Base-by-base conservation (phyloP, 1,140 invertebrate species). In the Gonioctena quinquepunctata region DNA sequence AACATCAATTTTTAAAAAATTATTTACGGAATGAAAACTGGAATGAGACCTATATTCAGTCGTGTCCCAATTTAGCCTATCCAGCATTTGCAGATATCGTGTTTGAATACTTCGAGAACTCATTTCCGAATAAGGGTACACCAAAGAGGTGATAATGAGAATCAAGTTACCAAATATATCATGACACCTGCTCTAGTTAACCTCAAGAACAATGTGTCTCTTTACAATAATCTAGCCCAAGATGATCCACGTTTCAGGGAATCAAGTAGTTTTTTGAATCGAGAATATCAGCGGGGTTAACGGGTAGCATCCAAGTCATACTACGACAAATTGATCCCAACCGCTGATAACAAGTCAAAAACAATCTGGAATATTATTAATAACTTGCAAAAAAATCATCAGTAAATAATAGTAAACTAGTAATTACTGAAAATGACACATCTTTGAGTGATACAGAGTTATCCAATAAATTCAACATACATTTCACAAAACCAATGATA, bases 401-500 rank as follows among this genome's bases (percentile, higher is more conserved):
- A n/a, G n/a, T n/a, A n/a, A n/a, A 61, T 18, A 61, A 61, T 33
- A 61, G 25, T 23, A 27, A 25, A 28, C 26, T 27, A 27, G 22
- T 26, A 61, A 27, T 27, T 8, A 61, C 23, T 3, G 23, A 61
- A 33, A 61, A 61, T 28, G 26, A 27, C 26, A 28, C 11, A 61
- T 61, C 23, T 28, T 18, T 28, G 16, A 61, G 28, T 61, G 23
- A 16, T n/a, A 25, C 16, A 13, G 59, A 61, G n/a, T 27, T 61
- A 27, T 1, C 59, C n/a, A 61, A 61, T 61, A 18, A 61, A 33
- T 61, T 61, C 7, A 61, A 61, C 25, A 28, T 61, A 18, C n/a
- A 61, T 61, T 18, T 61, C 25, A 25, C 59, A 61, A 61, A 61
- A 28, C 22, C 23, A 28, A 3, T 61, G 23, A 25, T 16, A 61